Base-by-base conservation (phyloP, 2,113 vertebrate genomes). In the Centrocercus urophasianus region DNA sequence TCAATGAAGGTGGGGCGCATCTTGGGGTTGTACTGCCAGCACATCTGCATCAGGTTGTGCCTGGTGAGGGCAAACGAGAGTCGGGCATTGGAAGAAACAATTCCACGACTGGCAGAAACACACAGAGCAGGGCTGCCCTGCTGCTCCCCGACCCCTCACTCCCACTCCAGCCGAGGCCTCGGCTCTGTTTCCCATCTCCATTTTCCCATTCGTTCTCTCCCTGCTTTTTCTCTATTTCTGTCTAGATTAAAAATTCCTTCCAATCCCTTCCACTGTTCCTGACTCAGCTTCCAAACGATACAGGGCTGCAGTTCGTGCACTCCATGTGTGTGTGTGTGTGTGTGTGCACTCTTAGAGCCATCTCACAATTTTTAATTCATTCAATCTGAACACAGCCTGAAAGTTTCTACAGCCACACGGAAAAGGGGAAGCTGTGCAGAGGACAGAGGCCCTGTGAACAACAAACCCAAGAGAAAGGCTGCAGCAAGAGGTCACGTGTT, bases 1-100 rank as follows among this genome's bases (percentile, higher is more conserved):
- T 99, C 99, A 2, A 98, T 98, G 97, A 99, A 99, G 96, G 98
- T 97, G 10, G 99, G 99, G 20, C 99, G 98, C 98, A 99, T 99
- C 90, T 99, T 99, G 8, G 99, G 99, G 96, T 99, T 99, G 98
- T 99, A 99, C 93, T 99, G 99, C 99, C 99, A 99, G 88, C 99
- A 99, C 99, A 99, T 99, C 96, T 98, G 98, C 99, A 99, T 99
- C 81, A 99, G 98, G 97, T 86, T 98, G 86, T 99, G 98, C 94
- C 99, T 99, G 86, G 88, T 5, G 21, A 27, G 81, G 66, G 93
- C 57, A 93, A 25, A 67, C 32, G 13, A 12, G 9, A 27, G 76
- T 86, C 70, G 82, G 86, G 42, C 50, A 4, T 0, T 28, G 81
- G 34, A 20, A 81, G 52, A 16, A 54, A 54, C 52, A 54, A 54